These are phyloP conservation scores for Orthosia gothica DNA, from an alignment of 2,888 invertebrate genomes.

Conservation along the genomic window DNA sequence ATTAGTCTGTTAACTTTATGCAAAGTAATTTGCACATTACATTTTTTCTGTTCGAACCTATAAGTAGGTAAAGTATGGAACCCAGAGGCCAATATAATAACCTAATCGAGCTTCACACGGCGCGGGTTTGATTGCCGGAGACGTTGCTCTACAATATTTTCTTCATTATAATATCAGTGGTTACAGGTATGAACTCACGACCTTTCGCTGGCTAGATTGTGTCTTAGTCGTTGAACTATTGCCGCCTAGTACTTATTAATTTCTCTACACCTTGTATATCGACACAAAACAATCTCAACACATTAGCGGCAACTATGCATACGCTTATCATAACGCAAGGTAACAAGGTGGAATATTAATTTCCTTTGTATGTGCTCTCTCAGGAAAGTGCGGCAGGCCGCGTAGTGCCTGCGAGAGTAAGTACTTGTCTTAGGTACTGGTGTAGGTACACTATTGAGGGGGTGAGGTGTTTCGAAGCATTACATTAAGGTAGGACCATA, in stretches of 20 bases:
- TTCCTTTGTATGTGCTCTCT: slow-evolving; percentile 58
- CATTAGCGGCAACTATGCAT: slow-evolving; percentile 63
- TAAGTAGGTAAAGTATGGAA: too few species aligned
- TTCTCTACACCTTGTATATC: slow-evolving; percentile 8
- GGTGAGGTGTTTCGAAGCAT: neutral
- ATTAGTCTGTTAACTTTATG: too few species aligned
- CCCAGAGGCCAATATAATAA: too few species aligned
- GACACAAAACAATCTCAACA: slow-evolving; percentile 54
- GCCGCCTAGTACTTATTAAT: neutral
- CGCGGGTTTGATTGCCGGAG: too few species aligned
- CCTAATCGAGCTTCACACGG: too few species aligned
- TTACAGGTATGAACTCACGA: neutral
- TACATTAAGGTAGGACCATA: neutral
- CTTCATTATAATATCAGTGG: too few species aligned
- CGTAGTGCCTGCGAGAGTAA: slow-evolving; percentile 18
- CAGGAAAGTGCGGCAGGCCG: slow-evolving; percentile 11
- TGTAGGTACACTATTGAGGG: neutral
- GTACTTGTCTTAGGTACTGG: slow-evolving; percentile 1
- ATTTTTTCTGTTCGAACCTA: too few species aligned
- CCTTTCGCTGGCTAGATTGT: neutral
- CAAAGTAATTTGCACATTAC: too few species aligned
- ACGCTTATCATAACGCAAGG: slow-evolving; percentile 49
- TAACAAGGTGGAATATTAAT: slow-evolving; percentile 66
- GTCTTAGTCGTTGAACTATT: neutral
- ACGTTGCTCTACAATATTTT: too few species aligned